These are phyloP conservation scores for Drosophila nr. medialis DNA, from an alignment of 2,888 invertebrate species.

Conservation along the genomic window DNA sequence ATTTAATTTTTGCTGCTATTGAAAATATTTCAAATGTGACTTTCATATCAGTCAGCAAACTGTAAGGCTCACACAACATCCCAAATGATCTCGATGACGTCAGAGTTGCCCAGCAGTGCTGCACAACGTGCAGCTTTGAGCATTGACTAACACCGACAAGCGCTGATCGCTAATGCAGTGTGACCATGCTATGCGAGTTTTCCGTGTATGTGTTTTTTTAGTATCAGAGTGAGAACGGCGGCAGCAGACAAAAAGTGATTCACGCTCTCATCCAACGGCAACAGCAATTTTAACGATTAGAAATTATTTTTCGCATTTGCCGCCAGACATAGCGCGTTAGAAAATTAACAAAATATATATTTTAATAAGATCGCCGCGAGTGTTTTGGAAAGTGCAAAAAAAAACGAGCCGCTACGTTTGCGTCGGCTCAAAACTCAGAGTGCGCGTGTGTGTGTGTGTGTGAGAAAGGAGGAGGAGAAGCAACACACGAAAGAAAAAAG, in stretches of 20 bases:
- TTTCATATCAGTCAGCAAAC: constrained; percentile 20
- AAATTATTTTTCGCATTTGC: constrained; percentile 40
- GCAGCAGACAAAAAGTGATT: constrained; percentile 55
- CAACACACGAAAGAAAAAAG: constrained; percentile 32
- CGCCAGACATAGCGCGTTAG: constrained; percentile 38
- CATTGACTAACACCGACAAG: constrained; percentile 27
- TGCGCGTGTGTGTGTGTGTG: constrained; percentile 54
- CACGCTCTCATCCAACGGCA: constrained; percentile 43
- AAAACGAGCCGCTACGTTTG: constrained; percentile 30
- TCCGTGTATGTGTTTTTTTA: constrained; percentile 21
- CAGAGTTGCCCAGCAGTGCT: constrained; percentile 26
- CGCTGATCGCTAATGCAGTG: constrained; percentile 34
- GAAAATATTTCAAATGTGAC: not conserved
- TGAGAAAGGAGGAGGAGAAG: constrained; percentile 60
- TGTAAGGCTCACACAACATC: not conserved
- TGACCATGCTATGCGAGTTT: constrained; percentile 11
- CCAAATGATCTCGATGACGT: constrained; percentile 21
- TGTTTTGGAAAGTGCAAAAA: constrained; percentile 47
- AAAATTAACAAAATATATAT: constrained; percentile 30
- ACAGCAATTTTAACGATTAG: constrained; percentile 28
- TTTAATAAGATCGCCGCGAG: constrained; percentile 26
- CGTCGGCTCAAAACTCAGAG: constrained; percentile 41
- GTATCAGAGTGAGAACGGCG: constrained; percentile 46
- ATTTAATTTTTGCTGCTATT: not conserved
- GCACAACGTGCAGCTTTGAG: not conserved